These are phyloP conservation scores for Mallotus villosus DNA, from an alignment of 2,797 vertebrate species.

Conservation along the genomic window DNA sequence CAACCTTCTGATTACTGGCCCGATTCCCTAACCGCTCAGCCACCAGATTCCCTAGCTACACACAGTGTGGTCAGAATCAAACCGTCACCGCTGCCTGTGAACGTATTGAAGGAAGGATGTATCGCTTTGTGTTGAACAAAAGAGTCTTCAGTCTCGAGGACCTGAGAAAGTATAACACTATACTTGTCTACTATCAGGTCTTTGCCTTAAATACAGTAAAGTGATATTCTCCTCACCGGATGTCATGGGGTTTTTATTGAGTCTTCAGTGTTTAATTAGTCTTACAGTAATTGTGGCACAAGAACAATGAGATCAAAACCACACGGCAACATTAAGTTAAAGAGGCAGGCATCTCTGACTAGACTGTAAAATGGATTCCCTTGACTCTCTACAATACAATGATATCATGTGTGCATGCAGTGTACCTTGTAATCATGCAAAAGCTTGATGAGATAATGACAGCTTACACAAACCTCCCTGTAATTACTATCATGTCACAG, in stretches of 20 bases:
- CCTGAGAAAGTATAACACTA: background rate
- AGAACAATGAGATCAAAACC: background rate
- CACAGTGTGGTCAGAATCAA: too few species aligned
- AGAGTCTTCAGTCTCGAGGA: background rate
- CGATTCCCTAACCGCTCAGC: too few species aligned
- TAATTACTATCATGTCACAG: conserved; percentile 1
- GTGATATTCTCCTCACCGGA: too few species aligned
- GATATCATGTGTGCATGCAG: background rate
- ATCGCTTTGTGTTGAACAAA: background rate
- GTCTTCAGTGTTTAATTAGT: too few species aligned
- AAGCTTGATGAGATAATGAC: conserved; percentile 1
- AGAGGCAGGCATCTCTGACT: background rate
- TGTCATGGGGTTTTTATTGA: too few species aligned
- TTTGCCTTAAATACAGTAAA: too few species aligned
- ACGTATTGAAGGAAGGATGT: too few species aligned
- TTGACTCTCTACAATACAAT: background rate
- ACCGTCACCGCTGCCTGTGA: background rate
- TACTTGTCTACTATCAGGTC: background rate
- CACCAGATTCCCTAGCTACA: too few species aligned
- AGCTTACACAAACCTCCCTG: conserved; percentile 2
- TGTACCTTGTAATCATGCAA: background rate
- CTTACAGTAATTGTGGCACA: background rate
- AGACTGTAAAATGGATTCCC: background rate
- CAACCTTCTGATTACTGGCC: too few species aligned
- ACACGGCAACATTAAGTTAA: background rate